Percentiles rank a stretch among this genome's conserved stretches.
phyloP scores from a whole-genome alignment of 1,140 invertebrate genomes.

The Drosophila kikkawai region DNA sequence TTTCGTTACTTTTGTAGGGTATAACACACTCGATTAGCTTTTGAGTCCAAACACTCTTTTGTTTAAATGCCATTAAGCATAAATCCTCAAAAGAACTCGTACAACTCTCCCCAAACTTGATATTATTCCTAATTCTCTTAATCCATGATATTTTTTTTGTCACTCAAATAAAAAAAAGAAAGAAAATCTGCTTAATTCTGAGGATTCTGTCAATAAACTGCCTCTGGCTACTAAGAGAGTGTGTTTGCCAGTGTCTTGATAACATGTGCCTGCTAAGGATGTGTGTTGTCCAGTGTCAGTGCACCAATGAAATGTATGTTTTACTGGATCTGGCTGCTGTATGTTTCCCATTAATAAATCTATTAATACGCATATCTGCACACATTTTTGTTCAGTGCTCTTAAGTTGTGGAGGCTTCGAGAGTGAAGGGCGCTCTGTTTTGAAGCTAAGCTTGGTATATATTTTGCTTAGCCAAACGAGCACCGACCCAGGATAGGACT shows the following conservation, averaged over 20 bases:
- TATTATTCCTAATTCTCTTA: constrained; percentile 34
- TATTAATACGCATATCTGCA: constrained; percentile 34
- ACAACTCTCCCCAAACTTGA: constrained; percentile 43
- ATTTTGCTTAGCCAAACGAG: constrained; percentile 70
- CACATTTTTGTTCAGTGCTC: constrained; percentile 39
- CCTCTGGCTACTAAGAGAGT: constrained; percentile 15
- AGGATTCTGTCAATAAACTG: constrained; percentile 31
- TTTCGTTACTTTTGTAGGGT: constrained; percentile 30
- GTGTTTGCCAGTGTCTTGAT: constrained; percentile 36
- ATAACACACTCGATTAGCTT: constrained; percentile 43
- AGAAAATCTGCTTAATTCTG: constrained; percentile 15
- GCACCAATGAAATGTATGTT: constrained; percentile 27
- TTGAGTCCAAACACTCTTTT: constrained; percentile 24
- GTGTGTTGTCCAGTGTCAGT: constrained; percentile 38
- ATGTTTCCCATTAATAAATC: constrained; percentile 7
- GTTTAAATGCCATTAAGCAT: constrained; percentile 50
- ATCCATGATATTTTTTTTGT: constrained; percentile 54
- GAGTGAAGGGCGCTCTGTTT: constrained; percentile 53
- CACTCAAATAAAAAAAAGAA: constrained; percentile 26
- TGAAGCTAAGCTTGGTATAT: constrained; percentile 59
- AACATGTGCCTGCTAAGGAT: constrained; percentile 58
- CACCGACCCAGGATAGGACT: constrained; percentile 55
- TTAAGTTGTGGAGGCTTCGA: constrained; percentile 12
- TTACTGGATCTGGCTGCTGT: constrained; percentile 25
- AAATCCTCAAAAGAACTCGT: constrained; percentile 50